Percentiles rank a stretch among this genome's conserved stretches.
These are phyloP conservation scores for Hydractinia symbiolongicarpus DNA, from an alignment of 30 jellyfish, hydroid and myxozoan genomes.

Conservation along the genomic window DNA sequence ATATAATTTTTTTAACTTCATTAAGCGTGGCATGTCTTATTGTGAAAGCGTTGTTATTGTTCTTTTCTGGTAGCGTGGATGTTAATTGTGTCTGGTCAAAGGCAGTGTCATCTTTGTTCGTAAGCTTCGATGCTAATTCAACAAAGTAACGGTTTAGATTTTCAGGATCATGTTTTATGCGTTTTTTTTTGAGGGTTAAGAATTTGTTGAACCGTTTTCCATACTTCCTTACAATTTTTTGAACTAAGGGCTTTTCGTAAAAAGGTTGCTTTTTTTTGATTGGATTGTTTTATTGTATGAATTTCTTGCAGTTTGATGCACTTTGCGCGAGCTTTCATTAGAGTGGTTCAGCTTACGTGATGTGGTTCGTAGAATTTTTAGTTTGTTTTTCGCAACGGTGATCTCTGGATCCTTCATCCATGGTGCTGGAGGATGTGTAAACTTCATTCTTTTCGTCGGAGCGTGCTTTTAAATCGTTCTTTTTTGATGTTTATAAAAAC, in stretches of 20 bases:
- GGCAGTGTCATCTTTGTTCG: conserved; percentile 3
- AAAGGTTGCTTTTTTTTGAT: background rate
- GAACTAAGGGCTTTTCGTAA: conserved; percentile 18
- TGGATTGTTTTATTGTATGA: background rate
- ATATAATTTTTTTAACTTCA: background rate
- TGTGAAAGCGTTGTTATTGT: background rate
- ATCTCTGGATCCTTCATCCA: conserved; percentile 55
- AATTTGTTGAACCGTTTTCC: conserved; percentile 40
- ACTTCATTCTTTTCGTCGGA: conserved; percentile 47
- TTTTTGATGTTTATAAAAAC: conserved; percentile 27
- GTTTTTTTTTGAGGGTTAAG: conserved; percentile 45
- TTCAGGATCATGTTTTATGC: conserved; percentile 15
- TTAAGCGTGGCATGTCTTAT: background rate
- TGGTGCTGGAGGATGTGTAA: conserved; percentile 70
- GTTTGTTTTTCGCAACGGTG: conserved; percentile 4
- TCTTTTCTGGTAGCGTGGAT: conserved; percentile 3
- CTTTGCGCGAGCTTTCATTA: background rate
- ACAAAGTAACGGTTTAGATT: conserved; percentile 9
- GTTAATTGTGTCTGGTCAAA: background rate
- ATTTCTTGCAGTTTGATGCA: background rate
- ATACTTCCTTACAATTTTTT: conserved; percentile 41
- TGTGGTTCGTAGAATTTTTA: conserved; percentile 16
- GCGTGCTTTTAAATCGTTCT: conserved; percentile 57
- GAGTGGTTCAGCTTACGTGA: conserved; percentile 26
- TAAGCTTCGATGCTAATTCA: conserved; percentile 7